A percentile compares a stretch with the other conserved stretches of the same genome.
phyloP scores from a whole-genome alignment of 2,113 vertebrate species.

The Okapia johnstoni region DNA sequence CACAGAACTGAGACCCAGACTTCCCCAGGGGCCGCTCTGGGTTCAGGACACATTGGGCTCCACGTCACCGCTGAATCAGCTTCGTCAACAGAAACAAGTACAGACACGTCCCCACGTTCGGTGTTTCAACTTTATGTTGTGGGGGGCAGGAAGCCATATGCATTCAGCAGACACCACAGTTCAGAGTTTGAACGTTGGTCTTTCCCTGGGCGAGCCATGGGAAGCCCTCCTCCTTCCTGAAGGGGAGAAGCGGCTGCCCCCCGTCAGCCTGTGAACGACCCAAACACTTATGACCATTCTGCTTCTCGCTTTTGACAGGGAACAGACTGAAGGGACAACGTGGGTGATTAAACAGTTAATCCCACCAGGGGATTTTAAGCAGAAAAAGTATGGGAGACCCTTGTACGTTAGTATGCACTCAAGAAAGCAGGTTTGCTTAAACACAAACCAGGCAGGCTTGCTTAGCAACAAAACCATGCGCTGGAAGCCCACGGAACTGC shows the following conservation, averaged over 20 bases:
- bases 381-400: background rate
- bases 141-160: background rate
- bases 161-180: background rate
- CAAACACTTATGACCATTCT: fast-evolving
- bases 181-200: background rate
- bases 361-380: background rate
- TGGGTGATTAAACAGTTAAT: background rate
- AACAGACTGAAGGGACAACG: background rate
- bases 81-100: background rate
- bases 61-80: background rate
- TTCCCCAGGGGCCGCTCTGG: background rate
- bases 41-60: background rate
- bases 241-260: fast-evolving
- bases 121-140: fast-evolving
- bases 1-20: background rate
- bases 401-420: background rate
- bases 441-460: background rate
- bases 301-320: background rate
- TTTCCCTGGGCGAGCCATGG: background rate
- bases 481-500: background rate
- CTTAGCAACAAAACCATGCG: fast-evolving
- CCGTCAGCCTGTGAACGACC: fast-evolving
- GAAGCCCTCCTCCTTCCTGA: background rate
- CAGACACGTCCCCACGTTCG: fast-evolving
- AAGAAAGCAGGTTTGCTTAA: background rate